Evolutionary conservation across 2,113 vertebrate genomes (phyloP).

Genomic region (Thinocorus orbignyianus): DNA sequence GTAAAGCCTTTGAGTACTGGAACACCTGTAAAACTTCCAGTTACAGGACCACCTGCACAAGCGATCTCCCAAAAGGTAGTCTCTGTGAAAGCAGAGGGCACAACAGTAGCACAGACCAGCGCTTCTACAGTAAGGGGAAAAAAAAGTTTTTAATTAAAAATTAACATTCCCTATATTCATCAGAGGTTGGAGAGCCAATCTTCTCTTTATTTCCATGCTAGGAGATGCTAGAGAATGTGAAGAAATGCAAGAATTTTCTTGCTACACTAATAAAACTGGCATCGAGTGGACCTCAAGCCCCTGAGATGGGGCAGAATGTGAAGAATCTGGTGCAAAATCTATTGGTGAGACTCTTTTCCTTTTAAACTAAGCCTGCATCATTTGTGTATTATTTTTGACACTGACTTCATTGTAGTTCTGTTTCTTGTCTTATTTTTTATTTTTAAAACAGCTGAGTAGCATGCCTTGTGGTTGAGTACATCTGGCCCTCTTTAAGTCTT

Average conservation of each 20-base stretch:
- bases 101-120: slow-evolving; percentile 53
- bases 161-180: slow-evolving; percentile 45
- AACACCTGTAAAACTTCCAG: slow-evolving; percentile 69
- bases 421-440: neutral
- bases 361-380: neutral
- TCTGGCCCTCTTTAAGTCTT: neutral
- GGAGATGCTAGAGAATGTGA: slow-evolving; percentile 92
- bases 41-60: slow-evolving; percentile 57
- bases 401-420: neutral
- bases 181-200: slow-evolving; percentile 21
- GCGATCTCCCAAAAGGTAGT: slow-evolving; percentile 47
- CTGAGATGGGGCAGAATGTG: slow-evolving; percentile 89
- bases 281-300: slow-evolving; percentile 85
- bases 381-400: neutral
- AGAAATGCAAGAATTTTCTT: slow-evolving; percentile 98
- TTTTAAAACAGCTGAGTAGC: neutral
- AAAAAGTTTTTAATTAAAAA: slow-evolving; percentile 14
- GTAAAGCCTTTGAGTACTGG: slow-evolving; percentile 64
- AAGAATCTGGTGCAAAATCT: slow-evolving; percentile 86
- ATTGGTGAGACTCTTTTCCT: slow-evolving; percentile 78
- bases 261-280: slow-evolving; percentile 93
- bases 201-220: slow-evolving; percentile 54
- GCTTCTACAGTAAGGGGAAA: slow-evolving; percentile 70
- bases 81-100: slow-evolving; percentile 63
- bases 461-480: neutral